Conservation (phyloP, 2,888 invertebrate genomes). For the Melanostoma scalare region DNA sequence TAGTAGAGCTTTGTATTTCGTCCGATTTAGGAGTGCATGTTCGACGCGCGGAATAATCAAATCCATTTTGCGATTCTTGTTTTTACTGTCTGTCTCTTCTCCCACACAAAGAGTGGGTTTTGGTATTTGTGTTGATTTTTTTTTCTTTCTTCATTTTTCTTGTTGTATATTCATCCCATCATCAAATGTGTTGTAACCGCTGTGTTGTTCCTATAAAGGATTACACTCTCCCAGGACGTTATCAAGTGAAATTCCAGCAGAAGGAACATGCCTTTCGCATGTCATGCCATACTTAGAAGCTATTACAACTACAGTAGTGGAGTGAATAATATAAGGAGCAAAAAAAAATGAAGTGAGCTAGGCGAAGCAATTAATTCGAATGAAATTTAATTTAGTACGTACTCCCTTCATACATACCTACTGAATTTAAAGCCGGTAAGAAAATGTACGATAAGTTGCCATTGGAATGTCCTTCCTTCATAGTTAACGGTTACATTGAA, state of each 20-base stretch:
- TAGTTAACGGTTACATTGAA: slow-evolving; percentile 21
- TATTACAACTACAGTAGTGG: slow-evolving; percentile 25
- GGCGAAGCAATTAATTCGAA: slow-evolving; percentile 60
- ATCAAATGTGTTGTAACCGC: slow-evolving; percentile 30
- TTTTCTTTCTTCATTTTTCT: background rate
- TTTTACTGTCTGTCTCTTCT: background rate
- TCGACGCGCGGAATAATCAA: slow-evolving; percentile 61
- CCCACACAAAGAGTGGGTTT: background rate
- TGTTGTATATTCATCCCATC: slow-evolving; percentile 12
- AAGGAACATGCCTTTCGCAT: slow-evolving; percentile 61
- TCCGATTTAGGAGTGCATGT: slow-evolving; percentile 57
- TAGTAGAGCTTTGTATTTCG: slow-evolving; percentile 70
- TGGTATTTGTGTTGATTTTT: background rate
- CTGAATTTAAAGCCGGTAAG: slow-evolving; percentile 49
- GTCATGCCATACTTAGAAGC: slow-evolving; percentile 46
- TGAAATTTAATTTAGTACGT: slow-evolving; percentile 61
- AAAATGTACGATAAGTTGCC: slow-evolving; percentile 18
- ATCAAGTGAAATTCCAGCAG: slow-evolving; percentile 56
- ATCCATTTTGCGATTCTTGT: slow-evolving; percentile 42
- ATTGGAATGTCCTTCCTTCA: slow-evolving; percentile 10
- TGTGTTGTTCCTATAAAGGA: slow-evolving; percentile 49
- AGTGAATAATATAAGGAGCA: slow-evolving; percentile 22
- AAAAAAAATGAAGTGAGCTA: slow-evolving; percentile 35
- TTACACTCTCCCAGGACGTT: slow-evolving; percentile 54
- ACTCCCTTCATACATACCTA: slow-evolving; percentile 28